Evolutionary conservation across 2,888 invertebrate genomes (phyloP).

Genomic region (Plutella xylostella): DNA sequence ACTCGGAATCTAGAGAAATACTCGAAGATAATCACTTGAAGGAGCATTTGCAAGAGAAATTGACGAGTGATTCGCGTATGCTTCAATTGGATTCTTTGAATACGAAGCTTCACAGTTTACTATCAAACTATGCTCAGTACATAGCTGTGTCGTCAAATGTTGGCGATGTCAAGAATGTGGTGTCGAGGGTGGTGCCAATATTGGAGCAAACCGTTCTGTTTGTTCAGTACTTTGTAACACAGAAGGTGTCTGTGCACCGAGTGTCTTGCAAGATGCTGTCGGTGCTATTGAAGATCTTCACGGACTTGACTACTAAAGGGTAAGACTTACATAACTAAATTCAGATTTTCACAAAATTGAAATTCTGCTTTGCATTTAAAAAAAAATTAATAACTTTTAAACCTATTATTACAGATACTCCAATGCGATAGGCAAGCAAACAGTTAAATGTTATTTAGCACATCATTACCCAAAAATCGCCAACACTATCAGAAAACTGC

Average conservation of each 20-base stretch:
- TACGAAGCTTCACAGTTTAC: constrained; percentile 44
- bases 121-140: constrained; percentile 50
- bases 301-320: constrained; percentile 80
- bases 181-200: constrained; percentile 72
- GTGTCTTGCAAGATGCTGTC: constrained; percentile 86
- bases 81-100: constrained; percentile 67
- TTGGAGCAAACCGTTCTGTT: constrained; percentile 82
- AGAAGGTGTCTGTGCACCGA: constrained; percentile 82
- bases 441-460: no score
- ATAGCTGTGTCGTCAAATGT: constrained; percentile 29
- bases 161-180: constrained; percentile 35
- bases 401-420: no score
- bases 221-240: constrained; percentile 82
- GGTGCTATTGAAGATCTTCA: constrained; percentile 85
- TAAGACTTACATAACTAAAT: constrained; percentile 33
- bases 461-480: no score
- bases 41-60: constrained; percentile 71
- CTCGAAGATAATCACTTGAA: constrained; percentile 76
- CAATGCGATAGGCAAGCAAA: no score
- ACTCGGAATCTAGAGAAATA: constrained; percentile 58
- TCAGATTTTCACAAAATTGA: background rate
- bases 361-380: background rate
- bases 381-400: no score
- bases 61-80: constrained; percentile 70
- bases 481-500: no score